These are phyloP conservation scores for Drosophila nasuta DNA, from an alignment of 1,140 invertebrate genomes.

Conservation along the genomic window DNA sequence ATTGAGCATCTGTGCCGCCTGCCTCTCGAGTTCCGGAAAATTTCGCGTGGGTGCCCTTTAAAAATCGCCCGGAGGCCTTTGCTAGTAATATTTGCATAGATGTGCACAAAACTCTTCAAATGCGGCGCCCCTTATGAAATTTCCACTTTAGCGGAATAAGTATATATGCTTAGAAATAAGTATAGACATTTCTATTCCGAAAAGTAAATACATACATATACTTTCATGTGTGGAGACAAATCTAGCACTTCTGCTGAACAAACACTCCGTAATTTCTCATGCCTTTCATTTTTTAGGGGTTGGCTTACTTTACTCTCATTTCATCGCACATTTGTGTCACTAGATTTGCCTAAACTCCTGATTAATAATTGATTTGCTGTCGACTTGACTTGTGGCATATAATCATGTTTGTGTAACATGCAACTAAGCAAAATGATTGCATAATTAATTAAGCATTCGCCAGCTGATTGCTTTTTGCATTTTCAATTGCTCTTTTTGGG, in stretches of 20 bases:
- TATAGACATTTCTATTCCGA: not conserved
- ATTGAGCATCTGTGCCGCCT: constrained; percentile 49
- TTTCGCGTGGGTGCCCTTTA: constrained; percentile 16
- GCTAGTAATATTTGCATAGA: constrained; percentile 68
- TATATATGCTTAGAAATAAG: not conserved
- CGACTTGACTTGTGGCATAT: not conserved
- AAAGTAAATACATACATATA: not conserved
- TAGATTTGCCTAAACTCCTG: not conserved
- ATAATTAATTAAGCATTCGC: constrained; percentile 24
- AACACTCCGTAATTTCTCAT: constrained; percentile 17
- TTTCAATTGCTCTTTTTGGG: constrained; percentile 13
- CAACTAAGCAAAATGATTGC: constrained; percentile 8
- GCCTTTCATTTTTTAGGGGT: no score
- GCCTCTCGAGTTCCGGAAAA: constrained; percentile 17
- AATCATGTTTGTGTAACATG: constrained; percentile 15
- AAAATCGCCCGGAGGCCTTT: constrained; percentile 42
- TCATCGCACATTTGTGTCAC: constrained; percentile 2
- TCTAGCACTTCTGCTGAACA: constrained; percentile 10
- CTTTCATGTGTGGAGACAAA: constrained; percentile 12
- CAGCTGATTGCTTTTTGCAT: not conserved
- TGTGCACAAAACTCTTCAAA: constrained; percentile 35
- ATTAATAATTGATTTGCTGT: constrained; percentile 28
- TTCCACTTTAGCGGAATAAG: constrained; percentile 36
- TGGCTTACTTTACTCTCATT: no score
- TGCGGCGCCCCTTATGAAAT: constrained; percentile 36